Percentiles rank a stretch among this genome's conserved stretches.
Conservation (phyloP, 2,797 vertebrate species). For the Kryptolebias ocellatus region DNA sequence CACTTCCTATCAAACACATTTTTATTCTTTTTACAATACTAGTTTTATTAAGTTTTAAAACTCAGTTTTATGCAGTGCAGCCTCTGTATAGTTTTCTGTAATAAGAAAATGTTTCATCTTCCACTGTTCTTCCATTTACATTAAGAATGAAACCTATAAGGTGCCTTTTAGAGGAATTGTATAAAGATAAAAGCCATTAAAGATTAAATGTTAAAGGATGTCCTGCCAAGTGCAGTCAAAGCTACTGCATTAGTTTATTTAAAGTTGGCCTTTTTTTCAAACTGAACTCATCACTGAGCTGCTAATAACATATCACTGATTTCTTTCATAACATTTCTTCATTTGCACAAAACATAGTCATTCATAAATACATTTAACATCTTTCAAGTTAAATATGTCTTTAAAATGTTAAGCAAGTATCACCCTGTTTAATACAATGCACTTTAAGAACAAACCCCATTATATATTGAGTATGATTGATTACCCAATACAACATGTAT, state of each 20-base stretch:
- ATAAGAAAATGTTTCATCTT: no score
- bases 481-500: background rate
- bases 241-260: slow-evolving; percentile 8
- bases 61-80: background rate
- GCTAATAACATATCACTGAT: background rate
- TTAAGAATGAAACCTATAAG: slow-evolving; percentile 6
- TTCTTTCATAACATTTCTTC: background rate
- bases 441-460: no score
- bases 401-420: no score
- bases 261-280: slow-evolving; percentile 13
- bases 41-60: no score
- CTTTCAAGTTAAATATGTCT: no score
- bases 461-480: background rate
- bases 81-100: background rate
- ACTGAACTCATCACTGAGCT: background rate
- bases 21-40: no score
- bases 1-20: no score
- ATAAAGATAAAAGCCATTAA: slow-evolving; percentile 6
- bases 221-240: slow-evolving; percentile 11
- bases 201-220: slow-evolving; percentile 23
- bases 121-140: no score
- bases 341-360: no score
- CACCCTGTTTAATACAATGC: no score
- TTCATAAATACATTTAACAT: no score
- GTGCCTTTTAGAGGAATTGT: slow-evolving; percentile 28